Percentiles rank a stretch among this genome's conserved stretches.
Evolutionary conservation across 1,140 invertebrate genomes (phyloP).

Genomic region (Sycobia sp.): DNA sequence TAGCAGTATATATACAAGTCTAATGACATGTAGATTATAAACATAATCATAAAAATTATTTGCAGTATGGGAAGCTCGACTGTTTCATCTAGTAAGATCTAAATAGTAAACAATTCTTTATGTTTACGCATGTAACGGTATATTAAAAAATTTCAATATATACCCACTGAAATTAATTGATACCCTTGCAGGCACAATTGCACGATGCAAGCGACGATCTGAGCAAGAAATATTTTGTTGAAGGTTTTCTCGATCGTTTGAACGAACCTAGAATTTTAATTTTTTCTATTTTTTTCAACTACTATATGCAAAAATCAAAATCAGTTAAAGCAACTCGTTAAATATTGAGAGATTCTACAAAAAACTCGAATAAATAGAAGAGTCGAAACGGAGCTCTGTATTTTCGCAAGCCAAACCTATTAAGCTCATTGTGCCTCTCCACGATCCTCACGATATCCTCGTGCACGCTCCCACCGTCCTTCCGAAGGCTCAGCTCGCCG

Average conservation of each 20-base stretch:
- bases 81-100: too few relatives aligned
- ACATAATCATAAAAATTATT: neutral
- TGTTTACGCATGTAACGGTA: too few relatives aligned
- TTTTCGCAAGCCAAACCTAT: too few relatives aligned
- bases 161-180: conserved; percentile 23
- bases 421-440: neutral
- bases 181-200: conserved; percentile 40
- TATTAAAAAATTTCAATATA: neutral
- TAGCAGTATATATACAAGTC: conserved; percentile 23
- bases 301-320: too few relatives aligned
- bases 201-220: conserved; percentile 25
- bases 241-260: conserved; percentile 50
- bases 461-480: neutral
- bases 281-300: too few relatives aligned
- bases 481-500: neutral
- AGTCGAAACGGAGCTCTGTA: too few relatives aligned
- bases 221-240: conserved; percentile 33
- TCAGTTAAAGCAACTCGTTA: too few relatives aligned
- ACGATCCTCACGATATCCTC: conserved; percentile 9
- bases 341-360: too few relatives aligned
- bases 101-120: too few relatives aligned
- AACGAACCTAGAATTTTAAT: conserved; percentile 42
- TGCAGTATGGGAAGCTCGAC: neutral
- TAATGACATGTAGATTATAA: neutral
- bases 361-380: too few relatives aligned